phyloP scores from a whole-genome alignment of 2,888 invertebrate species.

The Phlogophora meticulosa region DNA sequence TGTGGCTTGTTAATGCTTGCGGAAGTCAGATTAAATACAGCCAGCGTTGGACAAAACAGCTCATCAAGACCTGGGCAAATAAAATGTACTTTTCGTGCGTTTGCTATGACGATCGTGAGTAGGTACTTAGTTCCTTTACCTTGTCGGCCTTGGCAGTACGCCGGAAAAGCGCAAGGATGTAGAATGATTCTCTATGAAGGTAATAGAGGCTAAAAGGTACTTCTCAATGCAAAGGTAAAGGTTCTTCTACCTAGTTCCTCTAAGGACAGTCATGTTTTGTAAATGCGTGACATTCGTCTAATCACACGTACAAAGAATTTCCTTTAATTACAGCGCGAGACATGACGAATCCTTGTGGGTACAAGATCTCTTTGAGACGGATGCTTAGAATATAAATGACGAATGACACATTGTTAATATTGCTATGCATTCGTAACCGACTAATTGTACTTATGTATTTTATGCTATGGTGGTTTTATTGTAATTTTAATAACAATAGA shows the following conservation, averaged over 20 bases:
- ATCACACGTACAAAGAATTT: slow-evolving; percentile 56
- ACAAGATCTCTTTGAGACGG: slow-evolving; percentile 62
- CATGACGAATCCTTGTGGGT: slow-evolving; percentile 68
- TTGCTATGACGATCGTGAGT: slow-evolving; percentile 16
- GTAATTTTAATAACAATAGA: slow-evolving; percentile 62
- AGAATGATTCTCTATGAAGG: slow-evolving; percentile 39
- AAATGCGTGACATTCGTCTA: slow-evolving; percentile 56
- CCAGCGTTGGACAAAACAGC: slow-evolving; percentile 6
- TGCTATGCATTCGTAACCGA: slow-evolving; percentile 31
- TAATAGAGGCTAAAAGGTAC: slow-evolving; percentile 39
- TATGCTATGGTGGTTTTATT: slow-evolving; percentile 51
- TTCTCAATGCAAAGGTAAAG: slow-evolving; percentile 57
- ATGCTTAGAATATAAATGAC: slow-evolving; percentile 70
- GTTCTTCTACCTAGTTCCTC: slow-evolving; percentile 42
- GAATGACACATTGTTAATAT: slow-evolving; percentile 57
- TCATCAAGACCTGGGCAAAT: slow-evolving; percentile 2
- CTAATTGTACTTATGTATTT: slow-evolving; percentile 36
- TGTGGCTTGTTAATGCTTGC: background rate
- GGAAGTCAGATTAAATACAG: slow-evolving; percentile 7
- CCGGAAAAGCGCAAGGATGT: slow-evolving; percentile 49
- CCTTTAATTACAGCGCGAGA: slow-evolving; percentile 52
- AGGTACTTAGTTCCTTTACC: slow-evolving; percentile 13
- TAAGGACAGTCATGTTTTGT: slow-evolving; percentile 54
- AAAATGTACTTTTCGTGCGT: slow-evolving; percentile 20
- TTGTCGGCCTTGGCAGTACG: slow-evolving; percentile 26